phyloP scores from a whole-genome alignment of 1,140 invertebrate genomes.

The Bombus polaris region DNA sequence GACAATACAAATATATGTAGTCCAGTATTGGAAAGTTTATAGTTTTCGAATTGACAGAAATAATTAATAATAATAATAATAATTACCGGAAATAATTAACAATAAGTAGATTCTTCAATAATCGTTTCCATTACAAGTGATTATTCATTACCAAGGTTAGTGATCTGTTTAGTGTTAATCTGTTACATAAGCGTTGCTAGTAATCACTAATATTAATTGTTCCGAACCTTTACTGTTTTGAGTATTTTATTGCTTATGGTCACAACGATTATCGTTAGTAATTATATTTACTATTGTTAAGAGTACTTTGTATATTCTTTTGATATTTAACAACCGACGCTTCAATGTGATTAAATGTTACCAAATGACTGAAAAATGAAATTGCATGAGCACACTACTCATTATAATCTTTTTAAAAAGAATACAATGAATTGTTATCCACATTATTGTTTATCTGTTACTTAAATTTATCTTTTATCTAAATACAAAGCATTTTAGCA shows the following conservation, averaged over 20 bases:
- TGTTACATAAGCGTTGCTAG: background rate
- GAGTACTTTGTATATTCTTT: background rate
- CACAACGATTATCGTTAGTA: background rate
- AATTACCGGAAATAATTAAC: background rate
- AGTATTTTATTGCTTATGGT: background rate
- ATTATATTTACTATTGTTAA: background rate
- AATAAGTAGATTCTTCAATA: background rate
- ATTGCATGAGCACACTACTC: background rate
- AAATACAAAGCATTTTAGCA: background rate
- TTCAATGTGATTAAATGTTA: background rate
- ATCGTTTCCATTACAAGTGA: background rate
- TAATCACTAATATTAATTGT: background rate
- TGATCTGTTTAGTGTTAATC: too few species aligned
- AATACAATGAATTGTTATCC: background rate
- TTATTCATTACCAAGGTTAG: too few species aligned
- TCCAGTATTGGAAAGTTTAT: background rate
- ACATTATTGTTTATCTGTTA: too few species aligned
- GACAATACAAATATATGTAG: background rate
- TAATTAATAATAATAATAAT: too few species aligned
- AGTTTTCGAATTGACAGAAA: background rate
- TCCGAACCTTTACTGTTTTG: background rate
- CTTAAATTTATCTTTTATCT: background rate
- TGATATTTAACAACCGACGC: background rate
- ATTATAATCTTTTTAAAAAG: background rate
- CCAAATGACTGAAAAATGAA: background rate